phyloP scores from a whole-genome alignment of 2,888 invertebrate genomes.

The Drosophila atripex region DNA sequence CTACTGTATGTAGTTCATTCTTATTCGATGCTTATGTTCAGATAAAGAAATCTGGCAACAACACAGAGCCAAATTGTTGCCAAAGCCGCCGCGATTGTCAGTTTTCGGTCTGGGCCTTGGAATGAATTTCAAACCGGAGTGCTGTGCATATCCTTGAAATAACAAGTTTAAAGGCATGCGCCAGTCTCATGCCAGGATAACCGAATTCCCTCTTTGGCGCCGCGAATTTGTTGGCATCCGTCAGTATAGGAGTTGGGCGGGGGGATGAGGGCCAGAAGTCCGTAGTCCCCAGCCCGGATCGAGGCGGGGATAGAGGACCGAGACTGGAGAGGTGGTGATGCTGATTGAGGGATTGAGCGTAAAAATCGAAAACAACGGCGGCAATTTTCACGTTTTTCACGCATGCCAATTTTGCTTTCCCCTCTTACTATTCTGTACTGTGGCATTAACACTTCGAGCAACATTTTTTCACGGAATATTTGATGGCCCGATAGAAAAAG shows the following conservation, averaged over 20 bases:
- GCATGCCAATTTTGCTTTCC: conserved; percentile 66
- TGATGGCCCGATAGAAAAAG: background rate
- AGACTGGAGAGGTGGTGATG: conserved; percentile 33
- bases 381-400: conserved; percentile 73
- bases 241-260: background rate
- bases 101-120: conserved; percentile 22
- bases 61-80: conserved; percentile 62
- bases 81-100: conserved; percentile 64
- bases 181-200: conserved; percentile 48
- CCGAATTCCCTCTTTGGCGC: conserved; percentile 44
- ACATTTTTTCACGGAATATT: background rate
- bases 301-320: background rate
- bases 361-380: conserved; percentile 66
- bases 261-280: background rate
- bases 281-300: background rate
- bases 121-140: conserved; percentile 18
- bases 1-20: conserved; percentile 39
- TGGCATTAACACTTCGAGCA: conserved; percentile 3
- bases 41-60: conserved; percentile 78
- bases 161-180: conserved; percentile 76
- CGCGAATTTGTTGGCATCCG: conserved; percentile 22
- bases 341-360: conserved; percentile 77
- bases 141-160: conserved; percentile 72
- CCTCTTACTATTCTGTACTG: conserved; percentile 33
- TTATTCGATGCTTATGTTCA: conserved; percentile 60